Evolutionary conservation across 1,140 invertebrate genomes (phyloP).

Genomic region (Nebria ingens): DNA sequence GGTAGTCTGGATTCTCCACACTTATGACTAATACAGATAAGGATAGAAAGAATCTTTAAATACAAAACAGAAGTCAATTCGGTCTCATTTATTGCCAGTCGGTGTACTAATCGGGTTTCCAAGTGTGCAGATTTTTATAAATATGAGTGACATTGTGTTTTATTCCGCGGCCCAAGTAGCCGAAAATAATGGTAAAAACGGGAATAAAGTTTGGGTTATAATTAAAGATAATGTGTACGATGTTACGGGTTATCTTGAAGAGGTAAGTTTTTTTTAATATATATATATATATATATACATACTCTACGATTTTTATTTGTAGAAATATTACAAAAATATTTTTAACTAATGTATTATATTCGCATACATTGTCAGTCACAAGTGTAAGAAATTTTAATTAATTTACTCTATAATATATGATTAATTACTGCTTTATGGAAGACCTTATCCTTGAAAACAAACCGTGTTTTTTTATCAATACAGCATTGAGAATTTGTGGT

Average conservation of each 20-base stretch:
- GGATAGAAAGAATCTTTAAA: no score
- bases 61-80: no score
- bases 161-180: slow-evolving; percentile 41
- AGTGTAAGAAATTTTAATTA: background rate
- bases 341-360: background rate
- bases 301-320: slow-evolving; percentile 10
- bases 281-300: background rate
- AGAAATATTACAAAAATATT: background rate
- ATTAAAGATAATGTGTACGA: slow-evolving; percentile 53
- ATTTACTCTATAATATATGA: slow-evolving; percentile 15
- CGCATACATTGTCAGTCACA: background rate
- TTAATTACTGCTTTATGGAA: slow-evolving; percentile 5
- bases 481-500: no score
- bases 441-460: background rate
- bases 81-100: no score
- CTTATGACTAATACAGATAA: no score
- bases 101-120: no score
- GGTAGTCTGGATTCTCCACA: no score
- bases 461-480: no score
- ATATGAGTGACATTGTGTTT: no score
- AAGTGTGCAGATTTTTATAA: no score
- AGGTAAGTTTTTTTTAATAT: slow-evolving; percentile 32
- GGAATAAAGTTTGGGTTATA: slow-evolving; percentile 46
- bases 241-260: slow-evolving; percentile 45
- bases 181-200: slow-evolving; percentile 41